Evolutionary conservation across 2,797 vertebrate genomes (phyloP), one percentile per base, ranked within the genome.

Genomic region (Kryptopterus vitreolus): DNA sequence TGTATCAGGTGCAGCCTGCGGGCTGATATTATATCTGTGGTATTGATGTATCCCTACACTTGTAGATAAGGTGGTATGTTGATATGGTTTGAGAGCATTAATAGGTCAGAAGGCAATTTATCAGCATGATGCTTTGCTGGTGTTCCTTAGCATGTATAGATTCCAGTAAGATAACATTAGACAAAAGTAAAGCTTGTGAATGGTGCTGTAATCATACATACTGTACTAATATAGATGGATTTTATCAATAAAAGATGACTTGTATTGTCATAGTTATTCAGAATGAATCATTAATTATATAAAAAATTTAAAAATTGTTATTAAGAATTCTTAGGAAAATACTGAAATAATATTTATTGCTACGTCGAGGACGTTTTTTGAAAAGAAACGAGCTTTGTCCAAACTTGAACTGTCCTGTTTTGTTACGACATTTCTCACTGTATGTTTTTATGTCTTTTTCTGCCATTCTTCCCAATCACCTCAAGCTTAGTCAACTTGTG

Each of bases 1-100:
- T 46, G 72, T 74, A 52, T 72, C 77, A n/a, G 76, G 35, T 63
- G 31, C 26, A 80, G 63, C 61, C 29, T 69, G 33, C 74, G n/a
- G 62, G 52, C 74, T 52, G 78, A 78, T 26, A 48, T 38, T 61
- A 73, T 79, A 58, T 15, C 15, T 26, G 38, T 29, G 53, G 24
- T 38, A 79, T 74, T 58, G 69, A 59, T 66, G 57, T 79, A 33
- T 59, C n/a, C 71, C 69, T 52, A 16, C 48, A 53, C 43, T 43
- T 52, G 58, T n/a, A 68, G 20, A 79, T 82, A 15, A 68, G 4
- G 15, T 65, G 31, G 33, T 35, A 33, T 72, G 43, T 77, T 53
- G 57, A 46, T 74, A 68, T 62, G 16, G 38, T 26, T 70, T 11
- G 33, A 8, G 46, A 50, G 31, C 57, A 31, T 35, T 70, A 35